Base-by-base conservation (phyloP, 1,140 invertebrate genomes). In the Yoshiicerus persimilis region DNA sequence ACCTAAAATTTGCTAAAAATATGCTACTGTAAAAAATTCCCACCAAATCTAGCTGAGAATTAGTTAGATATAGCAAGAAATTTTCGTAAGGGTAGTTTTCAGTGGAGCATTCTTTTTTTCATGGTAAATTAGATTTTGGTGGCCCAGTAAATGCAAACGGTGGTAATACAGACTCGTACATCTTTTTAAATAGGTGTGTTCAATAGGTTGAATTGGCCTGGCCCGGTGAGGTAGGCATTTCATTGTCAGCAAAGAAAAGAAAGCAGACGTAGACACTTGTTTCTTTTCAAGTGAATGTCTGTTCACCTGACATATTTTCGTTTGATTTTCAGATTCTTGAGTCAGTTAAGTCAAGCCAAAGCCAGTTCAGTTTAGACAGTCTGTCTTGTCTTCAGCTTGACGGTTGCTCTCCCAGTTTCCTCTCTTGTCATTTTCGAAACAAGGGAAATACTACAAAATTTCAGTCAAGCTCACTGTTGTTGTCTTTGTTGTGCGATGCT, bases 361-460 rank as follows among this genome's bases (percentile, higher is more conserved):
- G 77, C 32, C 34, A 83, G 23, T 66, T 66, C 77, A 83, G 6
- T 39, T 39, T 20, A 47, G 38, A 23, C 32, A 8, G 23, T 32
- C 39, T 84, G 83, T 47, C 83, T 47, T 30, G 83, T 84, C 83
- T 84, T 84, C 39, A 41, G 16, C 38, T 84, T 84, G 10, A 30
- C 20, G 8, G 13, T 11, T 20, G 16, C 47, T 56, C 16, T 56
- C 47, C 47, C 20, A 23, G 56, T 62, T 62, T 62, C 56, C 75
- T 34, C n/a, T 84, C n/a, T 41, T 84, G 85, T 66, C 56, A 39
- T 86, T 86, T 86, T 56, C 30, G 34, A 86, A 86, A 86, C 85
- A 86, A 86, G 85, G 30, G 85, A 86, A 86, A 86, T 64, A 4
- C 47, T 64, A 9, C 1, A 84, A 84, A 84, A 83, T 41, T 20